Conservation (phyloP, 2,797 vertebrate species). For the Tympanoctomys barrerae region DNA sequence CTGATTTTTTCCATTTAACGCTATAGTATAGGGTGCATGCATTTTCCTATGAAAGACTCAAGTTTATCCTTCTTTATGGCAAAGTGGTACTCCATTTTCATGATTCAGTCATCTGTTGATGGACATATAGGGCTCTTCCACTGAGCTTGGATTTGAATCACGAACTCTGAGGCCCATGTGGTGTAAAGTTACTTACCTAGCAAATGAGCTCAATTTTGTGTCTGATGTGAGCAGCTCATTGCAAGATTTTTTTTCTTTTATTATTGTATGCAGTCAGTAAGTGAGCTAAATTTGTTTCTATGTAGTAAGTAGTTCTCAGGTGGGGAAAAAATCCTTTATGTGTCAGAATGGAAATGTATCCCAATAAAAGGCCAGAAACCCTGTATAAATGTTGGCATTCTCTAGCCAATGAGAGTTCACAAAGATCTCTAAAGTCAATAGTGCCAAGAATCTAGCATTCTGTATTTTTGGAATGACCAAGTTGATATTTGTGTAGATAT, state of each 20-base stretch:
- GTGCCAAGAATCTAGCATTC: neutral
- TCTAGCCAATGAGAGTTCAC: neutral
- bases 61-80: neutral
- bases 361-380: neutral
- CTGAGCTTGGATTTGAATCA: neutral
- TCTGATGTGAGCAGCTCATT: neutral
- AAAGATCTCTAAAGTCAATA: neutral
- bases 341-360: neutral
- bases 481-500: neutral
- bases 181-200: neutral
- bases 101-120: neutral
- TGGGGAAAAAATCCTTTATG: neutral
- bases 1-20: neutral
- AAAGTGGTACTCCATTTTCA: neutral
- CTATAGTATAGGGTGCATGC: neutral
- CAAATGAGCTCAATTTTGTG: neutral
- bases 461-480: neutral
- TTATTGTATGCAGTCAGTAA: neutral
- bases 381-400: neutral
- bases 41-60: neutral
- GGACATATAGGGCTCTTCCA: neutral
- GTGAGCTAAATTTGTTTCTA: neutral
- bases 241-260: neutral
- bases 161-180: neutral
- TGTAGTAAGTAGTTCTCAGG: neutral